phyloP scores from a whole-genome alignment of 2,113 vertebrate genomes.

The Neolamprologus devosi region DNA sequence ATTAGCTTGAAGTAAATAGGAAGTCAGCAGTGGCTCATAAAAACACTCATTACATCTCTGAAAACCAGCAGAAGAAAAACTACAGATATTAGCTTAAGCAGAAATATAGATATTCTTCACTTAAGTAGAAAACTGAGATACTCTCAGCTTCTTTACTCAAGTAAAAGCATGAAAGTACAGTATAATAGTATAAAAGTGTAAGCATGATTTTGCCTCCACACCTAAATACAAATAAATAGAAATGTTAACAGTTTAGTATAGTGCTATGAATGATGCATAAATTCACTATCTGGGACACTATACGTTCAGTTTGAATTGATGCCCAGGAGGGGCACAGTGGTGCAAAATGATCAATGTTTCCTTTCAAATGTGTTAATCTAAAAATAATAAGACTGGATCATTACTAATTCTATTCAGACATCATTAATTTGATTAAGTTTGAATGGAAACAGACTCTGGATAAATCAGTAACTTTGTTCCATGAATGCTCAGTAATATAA shows the following conservation, averaged over 20 bases:
- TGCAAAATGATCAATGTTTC: background rate
- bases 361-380: background rate
- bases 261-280: background rate
- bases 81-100: background rate
- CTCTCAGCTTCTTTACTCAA: background rate
- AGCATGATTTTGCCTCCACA: background rate
- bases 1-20: background rate
- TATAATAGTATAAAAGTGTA: background rate
- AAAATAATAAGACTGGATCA: background rate
- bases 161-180: background rate
- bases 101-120: background rate
- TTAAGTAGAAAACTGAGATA: background rate
- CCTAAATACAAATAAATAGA: background rate
- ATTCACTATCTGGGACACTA: background rate
- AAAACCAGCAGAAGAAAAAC: background rate
- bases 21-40: background rate
- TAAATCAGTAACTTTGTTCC: background rate
- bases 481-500: background rate
- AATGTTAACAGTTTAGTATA: background rate
- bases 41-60: background rate
- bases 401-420: background rate
- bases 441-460: background rate
- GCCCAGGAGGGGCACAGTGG: background rate
- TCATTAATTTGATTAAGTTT: background rate
- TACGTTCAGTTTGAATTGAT: background rate